phyloP scores from a whole-genome alignment of 2,797 vertebrate genomes.

The Distichodus sexfasciatus region DNA sequence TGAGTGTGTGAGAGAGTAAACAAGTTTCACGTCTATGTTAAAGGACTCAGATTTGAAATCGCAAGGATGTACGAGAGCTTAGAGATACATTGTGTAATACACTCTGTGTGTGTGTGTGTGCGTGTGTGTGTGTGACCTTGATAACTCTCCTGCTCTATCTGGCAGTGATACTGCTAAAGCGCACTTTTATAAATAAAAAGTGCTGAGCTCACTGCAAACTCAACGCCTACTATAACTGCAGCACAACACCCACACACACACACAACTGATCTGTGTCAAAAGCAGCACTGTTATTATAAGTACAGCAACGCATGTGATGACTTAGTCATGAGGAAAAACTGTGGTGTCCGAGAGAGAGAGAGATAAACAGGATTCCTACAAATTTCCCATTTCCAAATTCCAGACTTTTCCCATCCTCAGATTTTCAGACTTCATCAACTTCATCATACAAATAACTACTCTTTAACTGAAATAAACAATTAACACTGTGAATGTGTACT shows the following conservation, averaged over 20 bases:
- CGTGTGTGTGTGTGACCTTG: background rate
- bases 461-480: no score
- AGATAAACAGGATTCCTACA: no score
- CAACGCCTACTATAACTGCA: constrained; percentile 1
- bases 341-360: no score
- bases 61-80: no score
- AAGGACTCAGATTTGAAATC: no score
- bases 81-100: no score
- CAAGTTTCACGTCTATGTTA: no score
- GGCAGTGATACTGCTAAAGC: background rate
- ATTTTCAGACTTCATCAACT: no score
- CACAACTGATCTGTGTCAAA: background rate
- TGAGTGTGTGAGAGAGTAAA: background rate
- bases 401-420: no score
- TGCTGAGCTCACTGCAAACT: background rate
- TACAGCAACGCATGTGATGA: background rate
- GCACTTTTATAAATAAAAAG: constrained; percentile 34
- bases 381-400: no score
- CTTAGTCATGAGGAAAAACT: background rate
- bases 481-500: no score
- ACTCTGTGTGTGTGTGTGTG: background rate
- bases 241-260: background rate
- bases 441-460: no score
- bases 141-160: background rate
- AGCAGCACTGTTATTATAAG: constrained; percentile 7